Base-by-base conservation (phyloP, 2,113 vertebrate genomes). In the Heptranchias perlo region DNA sequence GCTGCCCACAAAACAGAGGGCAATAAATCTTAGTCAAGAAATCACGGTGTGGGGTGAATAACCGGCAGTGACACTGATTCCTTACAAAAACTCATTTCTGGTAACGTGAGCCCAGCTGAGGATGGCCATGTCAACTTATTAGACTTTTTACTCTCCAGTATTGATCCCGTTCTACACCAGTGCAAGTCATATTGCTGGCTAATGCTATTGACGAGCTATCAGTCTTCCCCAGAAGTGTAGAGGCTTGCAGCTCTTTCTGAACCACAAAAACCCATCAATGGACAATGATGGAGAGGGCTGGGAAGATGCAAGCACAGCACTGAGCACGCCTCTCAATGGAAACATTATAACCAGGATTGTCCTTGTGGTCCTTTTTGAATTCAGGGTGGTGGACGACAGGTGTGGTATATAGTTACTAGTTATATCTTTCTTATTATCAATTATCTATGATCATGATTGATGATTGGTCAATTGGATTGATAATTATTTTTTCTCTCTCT, bases 141-240 rank as follows among this genome's bases (percentile, higher is more conserved):
- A 98, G 98, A 99, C 98, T 98, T 98, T 98, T 98, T 98, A 98
- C 98, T 98, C 97, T 98, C 97, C 96, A 54, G 95, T 98, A 99
- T 99, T 97, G 99, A 99, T 99, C 98, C 98, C 97, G 98, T 98
- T 99, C 98, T 98, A 98, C 98, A 98, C 98, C 97, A 97, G 98
- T 98, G 98, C 97, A 96, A 98, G 97, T 98, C 97, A 97, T 98
- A 99, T 98, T 98, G 98, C 98, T 98, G 98, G 98, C 98, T 99
- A 99, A 99, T 99, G 98, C 98, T 99, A 99, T 99, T 98, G 99
- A 99, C 97, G 97, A 99, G 98, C 98, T 98, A 99, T 99, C 98
- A 98, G 98, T 99, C 98, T 98, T 96, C 89, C 96, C 97, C 97
- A 98, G 98, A 98, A 98, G 97, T 98, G 98, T 99, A 98, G 98